Percentiles rank a stretch among this genome's conserved stretches.
Evolutionary conservation across 2,797 vertebrate species (phyloP).

Genomic region (Bothrops alternatus): DNA sequence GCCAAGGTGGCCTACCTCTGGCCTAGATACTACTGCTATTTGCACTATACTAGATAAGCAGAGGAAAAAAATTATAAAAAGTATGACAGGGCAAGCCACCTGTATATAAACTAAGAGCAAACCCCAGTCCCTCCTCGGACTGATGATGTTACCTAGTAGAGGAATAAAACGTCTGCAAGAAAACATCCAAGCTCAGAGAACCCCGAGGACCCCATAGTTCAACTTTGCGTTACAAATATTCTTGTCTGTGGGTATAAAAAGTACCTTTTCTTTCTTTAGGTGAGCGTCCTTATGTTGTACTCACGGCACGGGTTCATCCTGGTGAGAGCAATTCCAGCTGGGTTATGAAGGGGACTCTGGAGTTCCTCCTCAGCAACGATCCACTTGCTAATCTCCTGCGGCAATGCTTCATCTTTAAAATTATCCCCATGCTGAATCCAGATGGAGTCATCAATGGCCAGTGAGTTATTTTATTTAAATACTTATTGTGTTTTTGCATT

Average conservation of each 20-base stretch:
- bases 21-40: not conserved
- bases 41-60: not conserved
- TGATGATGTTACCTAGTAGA: not conserved
- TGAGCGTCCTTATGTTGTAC: slow-evolving; percentile 81
- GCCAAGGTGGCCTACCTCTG: too few relatives aligned
- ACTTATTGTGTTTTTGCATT: not conserved
- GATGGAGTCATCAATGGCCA: slow-evolving; percentile 93
- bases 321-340: slow-evolving; percentile 93
- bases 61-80: not conserved
- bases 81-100: not conserved
- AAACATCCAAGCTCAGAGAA: not conserved
- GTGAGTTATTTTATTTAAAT: slow-evolving; percentile 70
- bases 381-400: slow-evolving; percentile 82
- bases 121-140: not conserved
- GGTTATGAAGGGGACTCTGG: slow-evolving; percentile 92
- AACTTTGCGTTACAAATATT: not conserved
- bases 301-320: slow-evolving; percentile 86
- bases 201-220: not conserved
- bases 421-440: slow-evolving; percentile 92
- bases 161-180: not conserved
- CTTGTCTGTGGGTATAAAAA: not conserved
- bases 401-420: slow-evolving; percentile 88
- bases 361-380: slow-evolving; percentile 85
- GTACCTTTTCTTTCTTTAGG: slow-evolving; percentile 64
- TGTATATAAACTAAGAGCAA: not conserved